Evolutionary conservation across 53 echinoderm and acorn worm genomes (phyloP).

Genomic region (Mesocentrotus franciscanus): DNA sequence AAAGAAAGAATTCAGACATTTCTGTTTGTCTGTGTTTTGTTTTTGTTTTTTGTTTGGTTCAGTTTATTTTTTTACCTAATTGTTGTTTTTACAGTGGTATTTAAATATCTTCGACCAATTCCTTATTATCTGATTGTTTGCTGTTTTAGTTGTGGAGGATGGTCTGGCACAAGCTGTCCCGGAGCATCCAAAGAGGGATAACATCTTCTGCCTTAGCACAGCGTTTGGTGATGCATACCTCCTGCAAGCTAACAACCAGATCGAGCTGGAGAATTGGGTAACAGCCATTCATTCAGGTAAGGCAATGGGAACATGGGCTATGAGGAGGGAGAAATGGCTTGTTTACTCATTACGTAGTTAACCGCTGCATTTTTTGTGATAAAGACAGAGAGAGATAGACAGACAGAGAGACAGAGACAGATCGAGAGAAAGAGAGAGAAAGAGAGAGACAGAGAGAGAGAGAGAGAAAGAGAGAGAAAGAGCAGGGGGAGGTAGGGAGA

Average conservation of each 20-base stretch:
- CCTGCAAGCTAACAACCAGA: conserved; percentile 85
- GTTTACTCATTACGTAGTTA: background rate
- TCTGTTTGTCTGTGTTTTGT: too few relatives aligned
- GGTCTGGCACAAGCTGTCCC: conserved; percentile 94
- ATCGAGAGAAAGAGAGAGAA: background rate
- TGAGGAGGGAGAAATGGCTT: background rate
- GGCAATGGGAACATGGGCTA: background rate
- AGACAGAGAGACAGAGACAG: background rate
- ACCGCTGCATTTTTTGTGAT: too few relatives aligned
- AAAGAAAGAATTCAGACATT: too few relatives aligned
- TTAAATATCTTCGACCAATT: too few relatives aligned
- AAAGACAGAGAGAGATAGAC: background rate
- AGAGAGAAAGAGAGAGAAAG: too few relatives aligned
- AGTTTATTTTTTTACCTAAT: background rate
- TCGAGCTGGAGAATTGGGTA: conserved; percentile 95
- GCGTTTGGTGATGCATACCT: conserved; percentile 95
- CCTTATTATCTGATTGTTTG: background rate
- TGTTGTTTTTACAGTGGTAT: background rate
- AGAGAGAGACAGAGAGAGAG: too few relatives aligned
- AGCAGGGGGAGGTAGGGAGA: background rate
- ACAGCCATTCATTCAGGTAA: conserved; percentile 94
- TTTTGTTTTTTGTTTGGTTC: too few relatives aligned
- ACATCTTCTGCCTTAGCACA: conserved; percentile 97
- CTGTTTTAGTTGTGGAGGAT: conserved; percentile 86
- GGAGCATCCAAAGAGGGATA: conserved; percentile 94